These are phyloP conservation scores for Bombus ignitus DNA, from an alignment of 1,140 invertebrate species.

Conservation along the genomic window DNA sequence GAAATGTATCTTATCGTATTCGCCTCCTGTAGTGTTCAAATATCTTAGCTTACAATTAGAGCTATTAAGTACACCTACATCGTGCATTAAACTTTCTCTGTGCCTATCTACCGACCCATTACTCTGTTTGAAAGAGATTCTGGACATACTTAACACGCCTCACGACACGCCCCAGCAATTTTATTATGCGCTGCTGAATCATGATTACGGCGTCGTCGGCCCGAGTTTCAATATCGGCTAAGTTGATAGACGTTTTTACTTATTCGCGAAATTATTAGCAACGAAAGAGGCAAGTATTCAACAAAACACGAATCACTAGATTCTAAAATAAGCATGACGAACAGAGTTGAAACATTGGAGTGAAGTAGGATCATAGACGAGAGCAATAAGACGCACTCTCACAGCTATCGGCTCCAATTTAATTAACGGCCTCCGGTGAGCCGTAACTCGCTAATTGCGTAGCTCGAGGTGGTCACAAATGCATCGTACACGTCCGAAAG, in stretches of 20 bases:
- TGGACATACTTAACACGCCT: not conserved
- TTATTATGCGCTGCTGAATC: slow-evolving; percentile 2
- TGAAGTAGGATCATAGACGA: slow-evolving; percentile 58
- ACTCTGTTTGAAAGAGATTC: not conserved
- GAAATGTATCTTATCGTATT: not conserved
- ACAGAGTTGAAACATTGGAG: not conserved
- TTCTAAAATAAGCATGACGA: not conserved
- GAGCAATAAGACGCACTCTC: slow-evolving; percentile 69
- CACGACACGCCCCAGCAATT: slow-evolving; percentile 9
- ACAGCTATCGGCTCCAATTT: slow-evolving; percentile 75
- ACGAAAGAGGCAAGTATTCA: not conserved
- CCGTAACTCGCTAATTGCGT: slow-evolving; percentile 79
- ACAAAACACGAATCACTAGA: not conserved
- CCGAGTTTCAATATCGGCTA: too few relatives aligned
- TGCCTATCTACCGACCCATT: not conserved
- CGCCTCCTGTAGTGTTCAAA: not conserved
- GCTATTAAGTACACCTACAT: too few relatives aligned
- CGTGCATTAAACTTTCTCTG: too few relatives aligned
- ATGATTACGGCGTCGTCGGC: not conserved
- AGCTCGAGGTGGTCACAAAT: slow-evolving; percentile 61
- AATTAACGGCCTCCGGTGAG: slow-evolving; percentile 76
- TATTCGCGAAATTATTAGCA: slow-evolving; percentile 18
- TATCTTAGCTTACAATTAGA: not conserved
- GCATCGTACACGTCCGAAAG: slow-evolving; percentile 30
- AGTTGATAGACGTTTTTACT: not conserved